phyloP scores from a whole-genome alignment of 2,797 vertebrate genomes.

The Phalloptychus januarius region DNA sequence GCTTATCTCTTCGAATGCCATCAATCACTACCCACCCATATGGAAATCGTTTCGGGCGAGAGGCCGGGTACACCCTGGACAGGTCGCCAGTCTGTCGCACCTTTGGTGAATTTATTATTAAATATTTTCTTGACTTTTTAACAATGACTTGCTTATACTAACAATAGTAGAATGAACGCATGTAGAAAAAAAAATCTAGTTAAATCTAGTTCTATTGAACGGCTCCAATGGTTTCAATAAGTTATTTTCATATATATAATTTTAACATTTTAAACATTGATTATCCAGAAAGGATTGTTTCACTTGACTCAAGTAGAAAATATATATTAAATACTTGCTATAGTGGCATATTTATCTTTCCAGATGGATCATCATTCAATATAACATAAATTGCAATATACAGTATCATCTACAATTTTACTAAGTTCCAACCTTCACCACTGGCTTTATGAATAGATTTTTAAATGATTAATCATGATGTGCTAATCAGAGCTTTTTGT shows the following conservation, averaged over 20 bases:
- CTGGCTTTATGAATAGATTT: slow-evolving; percentile 46
- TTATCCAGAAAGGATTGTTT: neutral
- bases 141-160: neutral
- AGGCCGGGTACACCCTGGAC: too few relatives aligned
- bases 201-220: neutral
- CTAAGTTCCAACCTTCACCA: slow-evolving; percentile 9
- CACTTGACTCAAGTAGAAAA: neutral
- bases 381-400: neutral
- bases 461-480: slow-evolving; percentile 59
- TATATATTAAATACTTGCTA: neutral
- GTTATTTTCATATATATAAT: neutral
- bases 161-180: neutral
- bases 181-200: neutral
- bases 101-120: neutral
- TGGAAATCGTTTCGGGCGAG: too few relatives aligned
- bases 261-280: neutral
- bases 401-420: neutral
- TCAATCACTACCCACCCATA: neutral
- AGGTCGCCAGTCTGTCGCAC: too few relatives aligned
- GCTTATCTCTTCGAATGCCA: neutral
- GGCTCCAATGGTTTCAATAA: neutral
- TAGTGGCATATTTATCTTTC: neutral
- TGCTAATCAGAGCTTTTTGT: slow-evolving; percentile 66
- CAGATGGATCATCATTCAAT: neutral
- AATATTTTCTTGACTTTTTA: neutral